Evolutionary conservation across 1,140 invertebrate species (phyloP).

Genomic region (Nylanderia fulva): DNA sequence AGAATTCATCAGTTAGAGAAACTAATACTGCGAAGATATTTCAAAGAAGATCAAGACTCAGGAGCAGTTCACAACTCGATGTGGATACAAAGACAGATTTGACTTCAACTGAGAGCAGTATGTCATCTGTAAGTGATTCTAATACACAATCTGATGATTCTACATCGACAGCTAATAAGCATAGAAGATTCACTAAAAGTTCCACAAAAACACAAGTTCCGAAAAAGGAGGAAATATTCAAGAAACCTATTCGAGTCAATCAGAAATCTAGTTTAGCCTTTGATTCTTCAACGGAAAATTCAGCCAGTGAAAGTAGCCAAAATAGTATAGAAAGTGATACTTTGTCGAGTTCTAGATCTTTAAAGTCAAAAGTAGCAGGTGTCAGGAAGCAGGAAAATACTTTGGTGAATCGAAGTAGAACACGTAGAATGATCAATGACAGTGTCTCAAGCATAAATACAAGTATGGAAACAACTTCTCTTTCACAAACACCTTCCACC

Average conservation of each 20-base stretch:
- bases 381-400: background rate
- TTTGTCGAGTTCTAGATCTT: background rate
- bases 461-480: background rate
- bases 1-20: background rate
- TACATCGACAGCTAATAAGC: background rate
- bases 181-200: slow-evolving; percentile 19
- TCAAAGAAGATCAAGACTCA: background rate
- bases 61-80: background rate
- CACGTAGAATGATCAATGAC: background rate
- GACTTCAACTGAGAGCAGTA: background rate
- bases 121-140: slow-evolving; percentile 24
- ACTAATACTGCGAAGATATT: background rate
- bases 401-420: background rate
- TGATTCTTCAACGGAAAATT: background rate
- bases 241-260: background rate
- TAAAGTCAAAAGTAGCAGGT: background rate
- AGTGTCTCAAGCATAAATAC: background rate
- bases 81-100: background rate
- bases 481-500: slow-evolving; percentile 5
- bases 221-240: slow-evolving; percentile 4
- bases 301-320: background rate
- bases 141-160: background rate
- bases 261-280: background rate
- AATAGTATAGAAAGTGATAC: background rate
- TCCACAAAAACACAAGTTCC: background rate